Conservation (phyloP, 2,113 vertebrate species). For the Larimichthys crocea region DNA sequence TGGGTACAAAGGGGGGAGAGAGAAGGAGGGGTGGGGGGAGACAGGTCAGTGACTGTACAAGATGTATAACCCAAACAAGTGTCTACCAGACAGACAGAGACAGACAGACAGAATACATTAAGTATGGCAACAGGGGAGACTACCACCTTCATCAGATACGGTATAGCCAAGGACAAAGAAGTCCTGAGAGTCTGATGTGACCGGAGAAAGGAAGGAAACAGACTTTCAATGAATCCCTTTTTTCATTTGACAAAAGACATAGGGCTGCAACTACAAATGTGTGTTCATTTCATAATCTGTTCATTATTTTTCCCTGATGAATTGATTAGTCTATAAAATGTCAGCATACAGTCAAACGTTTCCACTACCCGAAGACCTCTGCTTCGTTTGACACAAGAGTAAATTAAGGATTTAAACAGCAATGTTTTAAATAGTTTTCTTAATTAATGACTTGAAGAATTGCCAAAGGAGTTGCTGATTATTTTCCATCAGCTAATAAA, state of each 20-base stretch:
- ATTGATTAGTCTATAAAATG: not conserved
- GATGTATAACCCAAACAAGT: constrained; percentile 63
- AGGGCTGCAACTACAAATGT: not conserved
- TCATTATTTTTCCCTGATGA: not conserved
- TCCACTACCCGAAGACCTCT: too few species aligned
- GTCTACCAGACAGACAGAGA: constrained; percentile 53
- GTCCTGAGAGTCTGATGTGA: not conserved
- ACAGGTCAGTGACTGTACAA: constrained; percentile 67
- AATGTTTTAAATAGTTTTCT: not conserved
- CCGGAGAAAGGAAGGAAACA: too few species aligned
- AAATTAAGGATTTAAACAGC: not conserved
- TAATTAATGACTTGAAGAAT: not conserved
- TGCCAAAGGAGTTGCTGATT: not conserved
- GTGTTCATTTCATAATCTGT: not conserved
- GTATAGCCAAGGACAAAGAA: constrained; percentile 32
- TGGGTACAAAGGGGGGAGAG: constrained; percentile 14
- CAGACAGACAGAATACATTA: constrained; percentile 71
- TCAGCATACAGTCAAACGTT: not conserved
- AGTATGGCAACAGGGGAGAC: constrained; percentile 10
- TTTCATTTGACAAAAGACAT: not conserved
- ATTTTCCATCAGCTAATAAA: not conserved
- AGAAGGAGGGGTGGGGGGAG: constrained; percentile 4
- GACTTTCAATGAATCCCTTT: too few species aligned
- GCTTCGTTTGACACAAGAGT: not conserved
- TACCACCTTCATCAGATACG: constrained; percentile 26